Conservation (phyloP, 2,797 vertebrate genomes). For the Acropternis orthonyx region DNA sequence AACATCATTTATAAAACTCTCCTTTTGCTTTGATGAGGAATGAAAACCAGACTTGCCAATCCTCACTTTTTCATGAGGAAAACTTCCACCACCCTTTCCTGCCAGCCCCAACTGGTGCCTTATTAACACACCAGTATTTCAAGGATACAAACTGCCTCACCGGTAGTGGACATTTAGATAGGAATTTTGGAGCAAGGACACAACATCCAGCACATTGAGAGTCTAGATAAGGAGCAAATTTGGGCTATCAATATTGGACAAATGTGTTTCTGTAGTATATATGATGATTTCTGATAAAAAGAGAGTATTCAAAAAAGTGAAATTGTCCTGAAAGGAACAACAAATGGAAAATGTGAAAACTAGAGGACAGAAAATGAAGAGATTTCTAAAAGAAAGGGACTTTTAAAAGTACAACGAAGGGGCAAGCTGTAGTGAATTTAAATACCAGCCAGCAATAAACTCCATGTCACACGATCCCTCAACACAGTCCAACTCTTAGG, state of each 20-base stretch:
- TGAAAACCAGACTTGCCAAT: background rate
- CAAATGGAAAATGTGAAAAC: background rate
- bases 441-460: constrained; percentile 6
- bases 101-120: background rate
- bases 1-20: background rate
- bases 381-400: background rate
- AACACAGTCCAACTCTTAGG: background rate
- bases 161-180: background rate
- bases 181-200: background rate
- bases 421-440: background rate
- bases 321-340: background rate
- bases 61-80: background rate
- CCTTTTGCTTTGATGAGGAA: constrained; percentile 4
- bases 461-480: background rate
- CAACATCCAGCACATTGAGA: background rate
- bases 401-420: background rate
- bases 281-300: background rate
- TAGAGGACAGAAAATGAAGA: background rate
- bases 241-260: background rate
- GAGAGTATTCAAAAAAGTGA: background rate
- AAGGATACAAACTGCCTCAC: background rate
- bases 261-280: background rate
- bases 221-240: background rate
- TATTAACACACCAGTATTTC: background rate
- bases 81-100: background rate